phyloP scores from a whole-genome alignment of 1,140 invertebrate genomes.

The Magallana angulata region DNA sequence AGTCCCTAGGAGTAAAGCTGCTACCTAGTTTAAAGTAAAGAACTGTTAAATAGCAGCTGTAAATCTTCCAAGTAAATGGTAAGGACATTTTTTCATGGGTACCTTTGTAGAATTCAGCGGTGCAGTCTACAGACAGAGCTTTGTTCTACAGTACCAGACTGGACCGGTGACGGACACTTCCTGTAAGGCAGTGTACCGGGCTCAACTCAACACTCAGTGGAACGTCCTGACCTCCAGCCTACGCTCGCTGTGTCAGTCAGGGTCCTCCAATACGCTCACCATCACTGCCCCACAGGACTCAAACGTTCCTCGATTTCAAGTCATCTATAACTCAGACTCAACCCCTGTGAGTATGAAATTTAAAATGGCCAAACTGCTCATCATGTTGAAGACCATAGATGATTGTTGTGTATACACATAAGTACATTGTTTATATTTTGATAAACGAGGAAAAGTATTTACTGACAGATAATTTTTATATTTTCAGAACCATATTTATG shows the following conservation, averaged over 20 bases:
- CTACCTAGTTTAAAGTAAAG: too few species aligned
- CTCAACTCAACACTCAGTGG: constrained; percentile 41
- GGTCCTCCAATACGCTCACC: neutral
- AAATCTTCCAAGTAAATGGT: too few species aligned
- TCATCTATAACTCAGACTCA: neutral
- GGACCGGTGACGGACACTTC: neutral
- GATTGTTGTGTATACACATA: too few species aligned
- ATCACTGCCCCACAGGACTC: constrained; percentile 13
- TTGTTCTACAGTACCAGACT: constrained; percentile 25
- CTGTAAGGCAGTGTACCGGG: constrained; percentile 26
- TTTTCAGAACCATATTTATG: constrained; percentile 44
- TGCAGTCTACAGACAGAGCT: constrained; percentile 32
- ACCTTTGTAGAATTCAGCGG: constrained; percentile 19
- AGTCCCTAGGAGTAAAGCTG: too few species aligned
- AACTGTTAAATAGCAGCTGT: too few species aligned
- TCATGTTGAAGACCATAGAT: too few species aligned
- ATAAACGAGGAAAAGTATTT: too few species aligned
- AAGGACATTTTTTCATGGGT: too few species aligned
- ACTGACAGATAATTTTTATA: too few species aligned
- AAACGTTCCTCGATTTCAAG: constrained; percentile 1
- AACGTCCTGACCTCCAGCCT: constrained; percentile 19
- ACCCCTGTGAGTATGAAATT: neutral
- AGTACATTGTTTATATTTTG: too few species aligned
- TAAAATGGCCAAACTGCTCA: neutral
- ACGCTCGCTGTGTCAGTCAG: constrained; percentile 34